Evolutionary conservation across 2,113 vertebrate species (phyloP).

Genomic region (Varanus salvator): DNA sequence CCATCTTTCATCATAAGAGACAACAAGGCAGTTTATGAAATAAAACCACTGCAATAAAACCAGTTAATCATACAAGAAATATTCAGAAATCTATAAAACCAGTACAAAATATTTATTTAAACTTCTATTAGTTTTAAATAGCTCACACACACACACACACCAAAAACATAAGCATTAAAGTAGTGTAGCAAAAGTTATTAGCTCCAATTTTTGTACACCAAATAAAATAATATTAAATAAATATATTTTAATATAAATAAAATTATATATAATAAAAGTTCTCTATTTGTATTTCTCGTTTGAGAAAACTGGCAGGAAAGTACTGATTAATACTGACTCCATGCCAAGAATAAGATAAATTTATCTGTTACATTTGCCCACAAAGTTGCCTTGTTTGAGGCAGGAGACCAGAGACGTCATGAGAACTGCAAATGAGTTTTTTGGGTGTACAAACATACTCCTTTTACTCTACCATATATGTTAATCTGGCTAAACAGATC

Average conservation of each 20-base stretch:
- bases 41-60: too few relatives aligned
- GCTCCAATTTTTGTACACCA: background rate
- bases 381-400: background rate
- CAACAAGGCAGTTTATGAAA: too few relatives aligned
- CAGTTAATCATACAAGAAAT: too few relatives aligned
- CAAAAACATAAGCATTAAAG: background rate
- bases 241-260: too few relatives aligned
- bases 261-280: too few relatives aligned
- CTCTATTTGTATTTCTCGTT: background rate
- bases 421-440: background rate
- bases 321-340: background rate
- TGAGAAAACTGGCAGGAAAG: conserved; percentile 3
- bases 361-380: background rate
- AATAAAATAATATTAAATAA: background rate
- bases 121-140: background rate
- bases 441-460: background rate
- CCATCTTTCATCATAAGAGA: too few relatives aligned
- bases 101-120: too few relatives aligned
- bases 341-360: background rate
- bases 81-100: too few relatives aligned
- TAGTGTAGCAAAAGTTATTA: background rate
- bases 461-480: background rate
- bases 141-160: background rate
- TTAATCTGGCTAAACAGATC: background rate
- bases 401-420: background rate